These are phyloP conservation scores for Diprion similis DNA, from an alignment of 1,140 invertebrate species.

Conservation along the genomic window DNA sequence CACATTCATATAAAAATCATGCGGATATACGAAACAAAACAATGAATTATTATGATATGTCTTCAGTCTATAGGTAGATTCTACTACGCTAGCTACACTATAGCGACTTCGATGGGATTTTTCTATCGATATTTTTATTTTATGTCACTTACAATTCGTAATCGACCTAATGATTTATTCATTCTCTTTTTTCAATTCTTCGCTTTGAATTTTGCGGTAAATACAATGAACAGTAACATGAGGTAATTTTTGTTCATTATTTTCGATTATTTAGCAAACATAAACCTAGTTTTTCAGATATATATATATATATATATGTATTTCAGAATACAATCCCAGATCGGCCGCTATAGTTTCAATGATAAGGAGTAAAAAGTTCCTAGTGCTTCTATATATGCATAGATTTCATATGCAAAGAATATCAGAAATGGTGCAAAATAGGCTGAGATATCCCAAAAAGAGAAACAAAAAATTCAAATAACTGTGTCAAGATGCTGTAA, in stretches of 20 bases:
- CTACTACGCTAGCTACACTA: not conserved
- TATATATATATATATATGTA: too few relatives aligned
- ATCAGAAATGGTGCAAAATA: not conserved
- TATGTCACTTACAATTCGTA: too few relatives aligned
- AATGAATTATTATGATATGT: constrained; percentile 51
- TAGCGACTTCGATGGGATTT: not conserved
- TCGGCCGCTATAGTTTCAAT: not conserved
- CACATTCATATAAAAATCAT: constrained; percentile 34
- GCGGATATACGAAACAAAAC: constrained; percentile 42
- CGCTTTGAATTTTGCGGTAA: too few relatives aligned
- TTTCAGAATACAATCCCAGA: not conserved
- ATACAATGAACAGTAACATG: too few relatives aligned
- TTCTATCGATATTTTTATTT: not conserved
- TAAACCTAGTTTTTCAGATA: too few relatives aligned
- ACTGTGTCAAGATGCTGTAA: not conserved
- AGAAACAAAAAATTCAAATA: not conserved
- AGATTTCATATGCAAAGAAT: constrained; percentile 6
- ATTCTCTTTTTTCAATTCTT: too few relatives aligned
- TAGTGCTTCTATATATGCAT: constrained; percentile 3
- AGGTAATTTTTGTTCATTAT: too few relatives aligned
- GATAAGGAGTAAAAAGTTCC: not conserved
- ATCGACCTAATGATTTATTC: too few relatives aligned
- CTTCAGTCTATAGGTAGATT: constrained; percentile 19
- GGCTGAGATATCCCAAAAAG: constrained; percentile 7
- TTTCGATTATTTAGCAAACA: too few relatives aligned